Evolutionary conservation across 2,888 invertebrate species (phyloP).

Genomic region (Gasteruption jaculator): DNA sequence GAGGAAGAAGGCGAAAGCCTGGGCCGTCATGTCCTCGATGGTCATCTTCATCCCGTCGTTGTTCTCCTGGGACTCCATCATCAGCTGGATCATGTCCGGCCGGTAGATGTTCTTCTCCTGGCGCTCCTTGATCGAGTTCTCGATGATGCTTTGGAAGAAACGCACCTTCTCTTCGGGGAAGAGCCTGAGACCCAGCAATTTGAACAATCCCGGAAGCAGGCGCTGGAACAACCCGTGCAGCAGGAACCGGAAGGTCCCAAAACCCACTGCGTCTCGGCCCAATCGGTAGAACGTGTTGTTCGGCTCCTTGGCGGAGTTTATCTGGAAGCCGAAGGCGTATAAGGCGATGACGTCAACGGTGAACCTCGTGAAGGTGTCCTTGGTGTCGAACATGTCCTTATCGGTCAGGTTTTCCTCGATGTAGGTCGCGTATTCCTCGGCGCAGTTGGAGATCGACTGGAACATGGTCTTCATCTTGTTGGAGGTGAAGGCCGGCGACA

Average conservation of each 20-base stretch:
- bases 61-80: conserved; percentile 48
- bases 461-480: conserved; percentile 58
- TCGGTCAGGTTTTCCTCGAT: conserved; percentile 19
- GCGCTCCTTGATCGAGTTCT: conserved; percentile 22
- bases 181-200: conserved; percentile 19
- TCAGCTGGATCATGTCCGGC: conserved; percentile 57
- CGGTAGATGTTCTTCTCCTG: conserved; percentile 34
- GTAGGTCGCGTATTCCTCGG: conserved; percentile 32
- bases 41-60: conserved; percentile 14
- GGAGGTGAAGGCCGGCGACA: conserved; percentile 58
- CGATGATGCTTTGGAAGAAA: conserved; percentile 24
- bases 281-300: conserved; percentile 31
- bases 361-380: conserved; percentile 30
- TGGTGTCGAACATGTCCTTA: conserved; percentile 27
- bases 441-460: conserved; percentile 49
- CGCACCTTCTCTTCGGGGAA: conserved; percentile 11
- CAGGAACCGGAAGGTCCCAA: conserved; percentile 13
- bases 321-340: conserved; percentile 30
- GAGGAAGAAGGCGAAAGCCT: conserved; percentile 41
- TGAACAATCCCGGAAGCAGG: too few relatives aligned
- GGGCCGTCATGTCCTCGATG: conserved; percentile 47
- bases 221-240: conserved; percentile 22
- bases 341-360: conserved; percentile 32
- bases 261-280: conserved; percentile 18
- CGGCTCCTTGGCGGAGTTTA: conserved; percentile 29